Evolutionary conservation across 2,888 invertebrate species (phyloP), one percentile per base, ranked within the genome.

Genomic region (Busseola fusca): DNA sequence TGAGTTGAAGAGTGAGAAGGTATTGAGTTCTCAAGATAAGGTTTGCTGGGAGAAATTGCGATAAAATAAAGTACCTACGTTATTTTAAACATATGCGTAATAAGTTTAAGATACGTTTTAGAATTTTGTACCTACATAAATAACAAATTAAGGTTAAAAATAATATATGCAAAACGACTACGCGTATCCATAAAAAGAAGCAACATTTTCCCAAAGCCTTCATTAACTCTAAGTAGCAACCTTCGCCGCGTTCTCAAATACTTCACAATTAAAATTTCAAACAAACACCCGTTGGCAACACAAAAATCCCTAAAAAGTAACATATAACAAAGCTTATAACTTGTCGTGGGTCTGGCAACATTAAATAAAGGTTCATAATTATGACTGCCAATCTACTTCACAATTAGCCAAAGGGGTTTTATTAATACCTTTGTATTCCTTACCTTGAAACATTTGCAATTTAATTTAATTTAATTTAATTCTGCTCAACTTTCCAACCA

Each of bases 311-410:
- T 54, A 50, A 72, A 76, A 78, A 76, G 72, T 75, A 72, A 69
- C 69, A 80, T 67, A 62, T 70, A 80, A 73, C 82, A 72, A 79
- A 72, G 76, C 69, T 72, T 78, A 84, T 81, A 82, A 74, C 67
- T 84, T 76, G 73, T 78, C 72, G 27, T 64, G 65, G 72, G 69
- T 30, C 64, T 63, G 66, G 76, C 72, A 76, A 84, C 84, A 82
- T 87, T 77, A 85, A 84, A 84, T 83, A 87, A 87, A 87, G 80
- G 67, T 56, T 37, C 69, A 80, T 84, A 85, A 88, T 87, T 87
- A 88, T 83, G 83, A 88, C 87, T 84, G 82, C 81, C 88, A 88
- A 88, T 88, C 87, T 86, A 84, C 81, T 87, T 86, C 81, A 84
- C 83, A 88, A 83, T 83, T 84, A 83, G 72, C 75, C 76, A 82